Base-by-base conservation (phyloP, 1,140 invertebrate species). In the Popillia japonica region DNA sequence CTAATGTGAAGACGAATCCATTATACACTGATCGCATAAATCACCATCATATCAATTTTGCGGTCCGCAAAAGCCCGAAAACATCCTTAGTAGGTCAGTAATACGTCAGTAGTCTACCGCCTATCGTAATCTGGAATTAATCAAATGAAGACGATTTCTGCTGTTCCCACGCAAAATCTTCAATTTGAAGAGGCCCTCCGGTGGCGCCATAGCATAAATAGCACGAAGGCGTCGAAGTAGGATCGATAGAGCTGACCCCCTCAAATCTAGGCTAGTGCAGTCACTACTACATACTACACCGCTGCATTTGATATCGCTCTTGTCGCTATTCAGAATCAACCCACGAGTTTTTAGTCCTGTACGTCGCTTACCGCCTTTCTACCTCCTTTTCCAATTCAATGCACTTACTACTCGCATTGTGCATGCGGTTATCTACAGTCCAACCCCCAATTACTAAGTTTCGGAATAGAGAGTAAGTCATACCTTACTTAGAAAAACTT, bases 221-320 rank as follows among this genome's bases (percentile, higher is more conserved):
- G 9, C n/a, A 42, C 34, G 72, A 74, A 41, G 41, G 72, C 72
- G 72, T 74, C 34, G 6, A 74, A 74, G 40, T 14, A 34, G 72
- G 72, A 76, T 76, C 75, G 75, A 76, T 76, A 48, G 44, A 76
- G 75, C 75, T 76, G 75, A 27, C 42, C 44, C 75, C 75, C 41
- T 34, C 22, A 55, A 76, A 76, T 76, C 75, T 76, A 76, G 75
- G 75, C 75, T 44, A 76, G 75, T 76, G 44, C 75, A 74, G 72
- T 74, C 34, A 14, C 27, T 41, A 74, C 72, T 74, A 44, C n/a
- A 68, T 23, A 11, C 22, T 14, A n/a, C 22, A 68, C 64, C 10
- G 23, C 10, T 68, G 17, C 23, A 22, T 23, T 68, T 34, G 27
- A 34, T 34, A 34, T 34, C 27, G 27, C 64, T 68, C 17, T 68